Evolutionary conservation across 1,140 invertebrate genomes (phyloP).

Genomic region (Drosophila tani): DNA sequence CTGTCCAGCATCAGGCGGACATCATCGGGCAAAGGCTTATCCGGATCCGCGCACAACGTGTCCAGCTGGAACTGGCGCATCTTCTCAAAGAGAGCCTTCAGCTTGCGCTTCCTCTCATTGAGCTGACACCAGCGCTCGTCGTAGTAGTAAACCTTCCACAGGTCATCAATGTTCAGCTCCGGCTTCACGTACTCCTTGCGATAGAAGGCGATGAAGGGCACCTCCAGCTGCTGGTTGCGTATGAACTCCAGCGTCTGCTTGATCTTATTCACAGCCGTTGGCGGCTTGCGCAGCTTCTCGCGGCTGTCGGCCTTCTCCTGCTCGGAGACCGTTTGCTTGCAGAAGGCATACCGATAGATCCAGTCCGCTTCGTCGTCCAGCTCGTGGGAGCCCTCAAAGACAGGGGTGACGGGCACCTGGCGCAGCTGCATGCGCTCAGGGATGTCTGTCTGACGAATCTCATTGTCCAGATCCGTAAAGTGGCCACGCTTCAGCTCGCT

Average conservation of each 20-base stretch:
- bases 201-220: conserved; percentile 99
- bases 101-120: conserved; percentile 93
- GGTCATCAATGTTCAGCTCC: conserved; percentile 96
- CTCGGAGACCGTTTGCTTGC: conserved; percentile 91
- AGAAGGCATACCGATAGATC: conserved; percentile 98
- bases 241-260: conserved; percentile 98
- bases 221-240: conserved; percentile 97
- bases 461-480: conserved; percentile 97
- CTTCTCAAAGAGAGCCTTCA: conserved; percentile 94
- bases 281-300: conserved; percentile 79
- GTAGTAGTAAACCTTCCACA: conserved; percentile 98
- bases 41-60: conserved; percentile 92
- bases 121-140: conserved; percentile 99
- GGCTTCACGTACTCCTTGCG: conserved; percentile 99
- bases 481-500: conserved; percentile 98
- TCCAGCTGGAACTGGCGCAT: conserved; percentile 97
- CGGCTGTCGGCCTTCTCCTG: conserved; percentile 87
- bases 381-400: conserved; percentile 93
- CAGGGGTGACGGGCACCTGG: conserved; percentile 93
- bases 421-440: conserved; percentile 97
- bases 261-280: conserved; percentile 92
- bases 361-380: conserved; percentile 98
- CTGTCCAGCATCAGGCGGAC: conserved; percentile 93
- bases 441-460: conserved; percentile 95
- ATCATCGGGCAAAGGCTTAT: conserved; percentile 93